Base-by-base conservation (phyloP, 2,797 vertebrate genomes). In the Hipposideros larvatus region DNA sequence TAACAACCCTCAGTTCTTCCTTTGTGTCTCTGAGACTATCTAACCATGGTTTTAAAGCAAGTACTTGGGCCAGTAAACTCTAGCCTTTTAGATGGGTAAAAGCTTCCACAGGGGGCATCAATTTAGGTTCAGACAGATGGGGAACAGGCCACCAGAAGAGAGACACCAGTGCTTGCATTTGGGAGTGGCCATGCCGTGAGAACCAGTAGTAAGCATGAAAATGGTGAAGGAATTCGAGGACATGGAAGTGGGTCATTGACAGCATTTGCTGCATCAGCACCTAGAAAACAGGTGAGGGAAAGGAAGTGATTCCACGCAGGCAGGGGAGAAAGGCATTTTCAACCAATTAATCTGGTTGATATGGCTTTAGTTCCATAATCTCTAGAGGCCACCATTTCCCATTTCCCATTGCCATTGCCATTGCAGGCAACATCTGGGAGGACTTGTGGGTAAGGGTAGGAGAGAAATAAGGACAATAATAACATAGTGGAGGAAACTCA, bases 11-110 rank as follows among this genome's bases (percentile, higher is more conserved):
- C n/a, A n/a, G n/a, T n/a, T n/a, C n/a, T n/a, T n/a, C n/a, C n/a
- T n/a, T n/a, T n/a, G n/a, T n/a, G n/a, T n/a, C n/a, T n/a, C n/a
- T n/a, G n/a, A n/a, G n/a, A n/a, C n/a, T n/a, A n/a, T 91, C 65
- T 84, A 92, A 84, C 24, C 9, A 51, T 59, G 41, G 21, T 80
- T 92, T 95, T 78, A 82, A 94, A 93, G 87, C 19, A 95, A 83
- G 65, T 78, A 48, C 55, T 95, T 59, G 22, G 70, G 24, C n/a
- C n/a, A 68, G 10, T 95, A 84, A 79, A 84, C 68, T 22, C 3
- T 43, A 37, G 9, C 28, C 37, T 93, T 37, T 92, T 74, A 71
- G 16, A 21, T 53, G 68, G 63, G 41, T 46, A 78, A 73, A 61
- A 37, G 43, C 15, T 79, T 48, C 5, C 31, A 18, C 26, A 11